A percentile compares a stretch with the other conserved stretches of the same genome.
Evolutionary conservation across 2,888 invertebrate species (phyloP).

Genomic region (Acleris literana): DNA sequence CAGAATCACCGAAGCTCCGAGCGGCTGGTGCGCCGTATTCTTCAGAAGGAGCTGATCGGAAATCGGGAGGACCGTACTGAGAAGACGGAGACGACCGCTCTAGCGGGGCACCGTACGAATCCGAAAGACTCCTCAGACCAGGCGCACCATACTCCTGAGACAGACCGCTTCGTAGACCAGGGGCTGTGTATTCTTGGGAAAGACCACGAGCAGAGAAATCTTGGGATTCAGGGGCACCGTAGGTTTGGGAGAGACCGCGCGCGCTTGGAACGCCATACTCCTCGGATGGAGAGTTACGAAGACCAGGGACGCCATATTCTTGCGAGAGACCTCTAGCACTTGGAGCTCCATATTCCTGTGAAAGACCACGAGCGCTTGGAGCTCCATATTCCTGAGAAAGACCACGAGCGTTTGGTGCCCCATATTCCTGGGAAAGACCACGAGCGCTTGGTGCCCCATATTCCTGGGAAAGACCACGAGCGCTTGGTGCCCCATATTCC

Average conservation of each 20-base stretch:
- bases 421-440: slow-evolving; percentile 36
- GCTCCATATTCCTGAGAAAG: slow-evolving; percentile 50
- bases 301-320: slow-evolving; percentile 50
- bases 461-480: slow-evolving; percentile 48
- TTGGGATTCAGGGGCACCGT: slow-evolving; percentile 41
- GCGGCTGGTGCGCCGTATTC: slow-evolving; percentile 55
- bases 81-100: slow-evolving; percentile 48
- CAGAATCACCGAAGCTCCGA: slow-evolving; percentile 45
- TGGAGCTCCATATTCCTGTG: slow-evolving; percentile 43
- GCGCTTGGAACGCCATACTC: slow-evolving; percentile 51
- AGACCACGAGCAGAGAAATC: slow-evolving; percentile 42
- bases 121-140: slow-evolving; percentile 43
- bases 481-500: slow-evolving; percentile 33
- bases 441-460: slow-evolving; percentile 43
- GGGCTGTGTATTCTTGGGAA: slow-evolving; percentile 53
- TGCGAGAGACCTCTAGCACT: slow-evolving; percentile 41
- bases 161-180: slow-evolving; percentile 42
- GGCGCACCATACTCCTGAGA: slow-evolving; percentile 54
- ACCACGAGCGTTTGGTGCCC: slow-evolving; percentile 37
- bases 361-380: slow-evolving; percentile 38
- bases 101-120: slow-evolving; percentile 47
- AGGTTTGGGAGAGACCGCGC: slow-evolving; percentile 36
- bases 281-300: slow-evolving; percentile 45
- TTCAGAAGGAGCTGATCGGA: slow-evolving; percentile 53
- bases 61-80: slow-evolving; percentile 53